These are phyloP conservation scores for Oryzias sinensis DNA, from an alignment of 2,797 vertebrate genomes.

Conservation along the genomic window DNA sequence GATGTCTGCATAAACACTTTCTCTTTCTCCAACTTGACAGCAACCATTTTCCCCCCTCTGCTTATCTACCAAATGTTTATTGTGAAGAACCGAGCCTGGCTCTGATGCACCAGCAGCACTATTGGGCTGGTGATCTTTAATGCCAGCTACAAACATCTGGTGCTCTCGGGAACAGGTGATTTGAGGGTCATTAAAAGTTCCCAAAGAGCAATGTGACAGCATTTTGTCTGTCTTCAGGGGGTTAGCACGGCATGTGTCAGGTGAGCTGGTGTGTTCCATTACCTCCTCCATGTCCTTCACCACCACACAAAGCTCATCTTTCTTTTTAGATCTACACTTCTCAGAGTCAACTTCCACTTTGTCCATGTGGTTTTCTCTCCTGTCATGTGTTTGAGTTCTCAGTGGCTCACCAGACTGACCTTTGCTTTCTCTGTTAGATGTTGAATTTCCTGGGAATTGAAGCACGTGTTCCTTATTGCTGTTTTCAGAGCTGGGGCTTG, in stretches of 20 bases:
- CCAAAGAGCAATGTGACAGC: slow-evolving; percentile 21
- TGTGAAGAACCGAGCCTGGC: slow-evolving; percentile 7
- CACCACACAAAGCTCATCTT: slow-evolving; percentile 6
- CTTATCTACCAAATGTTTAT: slow-evolving; percentile 7
- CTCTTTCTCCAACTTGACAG: slow-evolving; percentile 4
- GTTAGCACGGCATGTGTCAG: slow-evolving; percentile 3
- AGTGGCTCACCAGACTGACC: not conserved
- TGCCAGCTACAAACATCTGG: slow-evolving; percentile 16
- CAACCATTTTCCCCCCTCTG: not conserved
- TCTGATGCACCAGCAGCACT: not conserved
- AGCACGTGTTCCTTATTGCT: slow-evolving; percentile 24
- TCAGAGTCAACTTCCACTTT: slow-evolving; percentile 4
- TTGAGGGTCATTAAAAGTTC: slow-evolving; percentile 7
- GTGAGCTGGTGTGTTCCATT: not conserved
- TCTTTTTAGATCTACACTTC: slow-evolving; percentile 11
- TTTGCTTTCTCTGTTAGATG: not conserved
- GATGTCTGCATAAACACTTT: not conserved
- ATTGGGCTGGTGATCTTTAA: slow-evolving; percentile 20
- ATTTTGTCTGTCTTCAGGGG: slow-evolving; percentile 8
- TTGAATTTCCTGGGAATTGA: slow-evolving; percentile 18
- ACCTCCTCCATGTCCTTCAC: slow-evolving; percentile 5
- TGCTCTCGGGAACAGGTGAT: slow-evolving; percentile 20
- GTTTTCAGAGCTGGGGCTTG: slow-evolving; percentile 20
- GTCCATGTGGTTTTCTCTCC: not conserved
- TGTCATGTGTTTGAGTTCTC: slow-evolving; percentile 15